Conservation (phyloP, 1,140 invertebrate species). For the Acyrthosiphon pisum region DNA sequence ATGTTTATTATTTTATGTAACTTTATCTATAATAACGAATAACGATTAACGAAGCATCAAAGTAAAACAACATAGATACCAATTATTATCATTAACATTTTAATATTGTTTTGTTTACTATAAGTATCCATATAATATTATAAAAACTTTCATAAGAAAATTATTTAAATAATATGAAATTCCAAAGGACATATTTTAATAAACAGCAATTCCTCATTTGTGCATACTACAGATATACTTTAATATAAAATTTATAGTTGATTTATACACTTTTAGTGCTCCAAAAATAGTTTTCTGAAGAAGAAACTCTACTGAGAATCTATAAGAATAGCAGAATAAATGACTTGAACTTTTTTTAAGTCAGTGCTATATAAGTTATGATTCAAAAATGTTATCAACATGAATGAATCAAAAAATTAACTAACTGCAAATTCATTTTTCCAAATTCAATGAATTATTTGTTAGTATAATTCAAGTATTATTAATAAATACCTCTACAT, state of each 20-base stretch:
- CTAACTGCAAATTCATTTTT: background rate
- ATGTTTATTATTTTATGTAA: background rate
- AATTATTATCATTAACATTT: no score
- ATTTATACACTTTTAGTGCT: background rate
- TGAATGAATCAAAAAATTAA: background rate
- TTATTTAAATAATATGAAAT: background rate
- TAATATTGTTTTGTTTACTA: background rate
- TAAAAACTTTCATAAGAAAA: background rate
- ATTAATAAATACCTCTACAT: background rate
- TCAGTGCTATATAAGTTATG: background rate
- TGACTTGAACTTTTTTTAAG: background rate
- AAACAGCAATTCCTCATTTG: background rate
- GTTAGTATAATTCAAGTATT: background rate
- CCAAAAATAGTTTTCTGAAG: background rate
- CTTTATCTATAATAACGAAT: background rate
- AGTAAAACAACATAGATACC: background rate
- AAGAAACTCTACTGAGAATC: background rate
- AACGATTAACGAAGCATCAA: background rate
- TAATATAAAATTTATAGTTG: background rate
- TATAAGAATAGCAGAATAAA: background rate
- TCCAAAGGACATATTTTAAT: background rate
- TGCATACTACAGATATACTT: background rate
- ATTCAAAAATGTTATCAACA: background rate
- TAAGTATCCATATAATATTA: background rate
- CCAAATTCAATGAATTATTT: background rate